Evolutionary conservation across 2,797 vertebrate species (phyloP), one percentile per base, ranked within the genome.

Genomic region (Mastacembelus armatus): DNA sequence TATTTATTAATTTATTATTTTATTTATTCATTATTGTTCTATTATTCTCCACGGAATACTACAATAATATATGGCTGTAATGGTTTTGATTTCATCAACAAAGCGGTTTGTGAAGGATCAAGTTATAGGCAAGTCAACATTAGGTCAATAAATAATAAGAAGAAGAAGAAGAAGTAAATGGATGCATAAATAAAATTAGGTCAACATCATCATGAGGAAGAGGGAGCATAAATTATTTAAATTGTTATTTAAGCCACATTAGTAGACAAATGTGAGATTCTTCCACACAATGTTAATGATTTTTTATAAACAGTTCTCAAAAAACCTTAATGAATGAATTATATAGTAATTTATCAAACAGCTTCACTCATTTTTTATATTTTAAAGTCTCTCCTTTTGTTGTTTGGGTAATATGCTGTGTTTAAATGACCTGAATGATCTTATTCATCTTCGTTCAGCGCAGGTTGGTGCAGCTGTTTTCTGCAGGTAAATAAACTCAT

Each of bases 181-280:
- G n/a, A n/a, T 49, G 42, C 21, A 11, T 29, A 3, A 38, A 26
- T 68, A 57, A 85, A 87, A 84, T 0, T 33, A 78, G 85, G 83
- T 86, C 84, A 88, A 16, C 52, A 50, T 58, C 60, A 75, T 71
- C 55, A 55, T 68, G 66, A 67, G 26, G 38, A 68, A 32, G 36
- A 51, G 33, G 48, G 50, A 66, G 22, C 44, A 49, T 76, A 6
- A 55, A 82, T 74, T 68, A 83, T n/a, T n/a, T n/a, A n/a, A n/a
- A n/a, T n/a, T n/a, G n/a, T 85, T 70, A 80, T 87, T 81, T 55
- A 66, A 55, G 49, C 16, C 58, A 66, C 66, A 74, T 74, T 80
- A 67, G 80, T 42, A 60, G 19, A 64, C 27, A 63, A 66, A 11
- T 38, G 22, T 24, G 27, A 29, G 30, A 66, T 68, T 47, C 40